Base-by-base conservation (phyloP, 35 echinoderm and acorn worm species). In the Holothuria glaberrima region DNA sequence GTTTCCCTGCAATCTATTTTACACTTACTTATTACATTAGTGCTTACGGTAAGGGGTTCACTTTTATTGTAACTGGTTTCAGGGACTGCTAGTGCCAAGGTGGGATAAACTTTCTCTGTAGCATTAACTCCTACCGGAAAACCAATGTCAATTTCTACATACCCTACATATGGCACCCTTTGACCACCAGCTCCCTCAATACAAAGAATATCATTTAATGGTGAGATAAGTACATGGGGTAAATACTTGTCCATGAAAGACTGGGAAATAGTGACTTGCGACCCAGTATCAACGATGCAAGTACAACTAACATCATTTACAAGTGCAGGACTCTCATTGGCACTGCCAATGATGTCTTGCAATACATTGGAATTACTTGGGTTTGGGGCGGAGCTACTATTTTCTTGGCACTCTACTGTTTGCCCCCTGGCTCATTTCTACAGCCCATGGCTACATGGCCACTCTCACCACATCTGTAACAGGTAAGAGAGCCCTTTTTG, bases 271-370 rank as follows among this genome's bases (percentile, higher is more conserved):
- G 86, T 44, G 14, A 88, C 86, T 52, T 88, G 86, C 24, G 86
- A 88, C 35, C 34, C 86, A 1, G 67, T 74, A 33, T 88, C 86
- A 12, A 73, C 58, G 19, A 88, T 30, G 56, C 86, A 88, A 22
- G 21, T 30, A 50, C 86, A 48, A 28, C 48, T 58, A 14, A 71
- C 65, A 24, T 34, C 16, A 71, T 88, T 18, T 12, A 88, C 65
- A 31, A 46, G n/a, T 14, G 68, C 67, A 24, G 24, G 59, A 24
- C 64, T 68, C 52, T 88, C 67, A 58, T 73, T 88, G 13, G 68
- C 33, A 22, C 35, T 29, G 9, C 63, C 62, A 25, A 88, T 27
- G 0, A 69, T 71, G 12, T 46, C 38, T 12, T 72, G 10, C 32
- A 71, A 10, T 46, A 46, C 44, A 46, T 46, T 46, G 4, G 44